Percentiles rank a stretch among this genome's conserved stretches.
phyloP scores from a whole-genome alignment of 2,113 vertebrate species.

The Xenotilapia flavipinnis region DNA sequence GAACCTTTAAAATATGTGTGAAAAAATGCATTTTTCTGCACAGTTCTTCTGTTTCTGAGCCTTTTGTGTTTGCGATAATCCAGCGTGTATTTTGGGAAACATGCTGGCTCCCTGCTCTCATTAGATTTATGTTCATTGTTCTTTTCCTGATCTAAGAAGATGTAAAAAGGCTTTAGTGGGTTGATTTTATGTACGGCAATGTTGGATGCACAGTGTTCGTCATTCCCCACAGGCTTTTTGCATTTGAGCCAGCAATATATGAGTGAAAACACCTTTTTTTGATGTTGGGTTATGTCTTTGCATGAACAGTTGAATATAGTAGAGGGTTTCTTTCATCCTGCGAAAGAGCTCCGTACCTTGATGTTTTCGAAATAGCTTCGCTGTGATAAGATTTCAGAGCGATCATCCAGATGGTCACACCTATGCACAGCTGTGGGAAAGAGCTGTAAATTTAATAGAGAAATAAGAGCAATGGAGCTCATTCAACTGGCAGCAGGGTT shows the following conservation, averaged over 20 bases:
- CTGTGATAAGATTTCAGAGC: background rate
- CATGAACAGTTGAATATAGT: background rate
- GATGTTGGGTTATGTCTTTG: background rate
- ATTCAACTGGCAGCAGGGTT: background rate
- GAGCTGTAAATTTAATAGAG: background rate
- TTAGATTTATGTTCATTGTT: constrained; percentile 31
- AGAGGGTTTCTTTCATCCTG: background rate
- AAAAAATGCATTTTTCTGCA: constrained; percentile 4
- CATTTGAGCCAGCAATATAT: background rate
- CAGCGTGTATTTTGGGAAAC: constrained; percentile 14
- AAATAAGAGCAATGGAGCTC: background rate
- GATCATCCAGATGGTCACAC: constrained; percentile 31
- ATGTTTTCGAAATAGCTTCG: constrained; percentile 11
- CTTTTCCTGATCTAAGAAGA: constrained; percentile 22
- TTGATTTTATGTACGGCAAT: background rate
- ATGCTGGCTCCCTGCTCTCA: constrained; percentile 26
- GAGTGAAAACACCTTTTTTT: background rate
- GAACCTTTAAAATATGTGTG: constrained; percentile 22
- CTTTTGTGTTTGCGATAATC: constrained; percentile 25
- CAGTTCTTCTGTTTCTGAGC: background rate
- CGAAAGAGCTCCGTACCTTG: background rate
- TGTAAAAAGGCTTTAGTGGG: background rate
- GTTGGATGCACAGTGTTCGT: background rate
- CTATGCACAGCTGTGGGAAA: constrained; percentile 30
- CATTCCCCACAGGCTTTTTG: constrained; percentile 10